These are phyloP conservation scores for Crotalus adamanteus DNA, from an alignment of 2,797 vertebrate genomes.

Conservation along the genomic window DNA sequence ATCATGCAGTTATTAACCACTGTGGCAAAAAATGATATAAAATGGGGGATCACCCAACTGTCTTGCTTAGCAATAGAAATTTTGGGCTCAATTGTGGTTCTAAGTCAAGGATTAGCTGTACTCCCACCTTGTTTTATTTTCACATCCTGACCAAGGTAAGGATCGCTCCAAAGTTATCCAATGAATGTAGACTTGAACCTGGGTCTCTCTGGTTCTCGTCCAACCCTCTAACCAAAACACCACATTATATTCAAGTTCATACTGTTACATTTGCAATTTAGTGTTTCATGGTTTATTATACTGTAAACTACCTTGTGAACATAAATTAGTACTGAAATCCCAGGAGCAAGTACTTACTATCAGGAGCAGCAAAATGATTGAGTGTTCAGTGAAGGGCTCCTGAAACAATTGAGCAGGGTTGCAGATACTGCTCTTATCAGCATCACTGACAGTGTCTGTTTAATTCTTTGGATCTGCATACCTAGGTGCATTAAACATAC, in stretches of 20 bases:
- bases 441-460: background rate
- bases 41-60: background rate
- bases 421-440: background rate
- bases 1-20: background rate
- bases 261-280: background rate
- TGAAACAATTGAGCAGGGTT: background rate
- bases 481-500: background rate
- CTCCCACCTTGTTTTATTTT: background rate
- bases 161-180: background rate
- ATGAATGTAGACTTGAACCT: background rate
- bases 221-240: background rate
- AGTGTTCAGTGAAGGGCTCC: background rate
- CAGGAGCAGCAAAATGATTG: background rate
- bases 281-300: background rate
- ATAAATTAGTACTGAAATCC: background rate
- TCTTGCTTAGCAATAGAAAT: background rate
- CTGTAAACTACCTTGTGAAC: background rate
- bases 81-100: background rate
- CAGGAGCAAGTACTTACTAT: background rate
- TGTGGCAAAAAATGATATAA: background rate
- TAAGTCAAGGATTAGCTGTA: background rate
- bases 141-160: background rate
- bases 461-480: background rate
- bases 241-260: background rate
- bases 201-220: background rate